A percentile compares a stretch with the other conserved stretches of the same genome.
Evolutionary conservation across 2,113 vertebrate species (phyloP).

Genomic region (Archilochus colubris): DNA sequence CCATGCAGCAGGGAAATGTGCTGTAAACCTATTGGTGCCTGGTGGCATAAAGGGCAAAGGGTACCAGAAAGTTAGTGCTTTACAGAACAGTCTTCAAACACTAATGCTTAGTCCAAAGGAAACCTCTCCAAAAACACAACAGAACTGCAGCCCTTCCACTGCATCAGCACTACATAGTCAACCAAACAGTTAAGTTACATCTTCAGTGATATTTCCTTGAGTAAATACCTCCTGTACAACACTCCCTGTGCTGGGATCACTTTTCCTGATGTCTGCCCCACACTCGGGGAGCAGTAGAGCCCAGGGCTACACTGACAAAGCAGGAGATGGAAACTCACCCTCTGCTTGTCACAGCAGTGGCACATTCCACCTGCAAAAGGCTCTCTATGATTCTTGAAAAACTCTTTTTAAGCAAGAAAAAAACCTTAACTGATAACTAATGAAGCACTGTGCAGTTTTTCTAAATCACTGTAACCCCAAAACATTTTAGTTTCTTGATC

Average conservation of each 20-base stretch:
- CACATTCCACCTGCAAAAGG: accelerated
- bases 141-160: not conserved
- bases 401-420: not conserved
- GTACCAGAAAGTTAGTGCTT: not conserved
- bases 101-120: not conserved
- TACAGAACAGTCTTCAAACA: not conserved
- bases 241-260: not conserved
- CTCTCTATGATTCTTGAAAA: not conserved
- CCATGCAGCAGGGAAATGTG: conserved; percentile 9
- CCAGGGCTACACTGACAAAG: accelerated
- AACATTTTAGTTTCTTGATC: not conserved
- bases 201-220: not conserved
- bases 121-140: not conserved
- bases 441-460: not conserved
- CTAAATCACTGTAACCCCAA: not conserved
- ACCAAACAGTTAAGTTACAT: not conserved
- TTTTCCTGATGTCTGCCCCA: accelerated
- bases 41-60: not conserved
- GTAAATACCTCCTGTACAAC: not conserved
- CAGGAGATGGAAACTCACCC: not conserved
- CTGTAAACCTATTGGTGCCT: not conserved
- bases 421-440: conserved; percentile 31
- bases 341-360: not conserved
- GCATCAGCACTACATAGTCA: not conserved
- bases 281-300: accelerated